Conservation (phyloP, 2,113 vertebrate species). For the Percopsis transmontana region DNA sequence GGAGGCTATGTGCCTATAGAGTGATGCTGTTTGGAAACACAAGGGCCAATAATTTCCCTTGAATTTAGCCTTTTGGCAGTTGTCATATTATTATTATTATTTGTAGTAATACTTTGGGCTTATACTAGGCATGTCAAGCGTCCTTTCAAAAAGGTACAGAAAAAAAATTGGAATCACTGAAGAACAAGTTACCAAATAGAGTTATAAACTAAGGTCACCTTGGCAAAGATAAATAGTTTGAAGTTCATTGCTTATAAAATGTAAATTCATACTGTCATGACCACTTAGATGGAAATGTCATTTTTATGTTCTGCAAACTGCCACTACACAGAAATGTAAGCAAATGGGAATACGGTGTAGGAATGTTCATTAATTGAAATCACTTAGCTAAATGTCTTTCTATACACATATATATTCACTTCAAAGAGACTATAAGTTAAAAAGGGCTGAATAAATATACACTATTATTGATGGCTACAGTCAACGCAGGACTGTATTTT, state of each 20-base stretch:
- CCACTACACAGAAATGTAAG: slow-evolving; percentile 37
- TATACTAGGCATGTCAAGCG: neutral
- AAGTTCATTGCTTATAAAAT: slow-evolving; percentile 22
- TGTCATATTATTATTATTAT: no score
- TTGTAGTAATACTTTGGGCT: neutral
- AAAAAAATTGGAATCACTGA: slow-evolving; percentile 13
- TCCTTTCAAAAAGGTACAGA: slow-evolving; percentile 12
- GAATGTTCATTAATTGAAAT: slow-evolving; percentile 29
- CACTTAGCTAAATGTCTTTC: slow-evolving; percentile 25
- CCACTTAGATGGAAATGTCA: slow-evolving; percentile 16
- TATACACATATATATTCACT: slow-evolving; percentile 27
- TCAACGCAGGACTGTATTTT: slow-evolving; percentile 33
- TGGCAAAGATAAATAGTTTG: slow-evolving; percentile 11
- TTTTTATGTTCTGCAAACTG: slow-evolving; percentile 34
- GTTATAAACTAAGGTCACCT: slow-evolving; percentile 21
- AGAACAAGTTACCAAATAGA: slow-evolving; percentile 9
- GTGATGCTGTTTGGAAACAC: slow-evolving; percentile 2
- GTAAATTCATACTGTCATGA: slow-evolving; percentile 20
- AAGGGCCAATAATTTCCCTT: neutral
- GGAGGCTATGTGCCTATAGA: neutral
- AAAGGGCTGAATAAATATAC: slow-evolving; percentile 49
- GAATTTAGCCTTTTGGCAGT: neutral
- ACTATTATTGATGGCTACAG: slow-evolving; percentile 46
- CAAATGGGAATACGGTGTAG: slow-evolving; percentile 22
- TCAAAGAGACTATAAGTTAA: slow-evolving; percentile 29